These are phyloP conservation scores for Amphiprion percula DNA, from an alignment of 2,113 vertebrate species.

Conservation along the genomic window DNA sequence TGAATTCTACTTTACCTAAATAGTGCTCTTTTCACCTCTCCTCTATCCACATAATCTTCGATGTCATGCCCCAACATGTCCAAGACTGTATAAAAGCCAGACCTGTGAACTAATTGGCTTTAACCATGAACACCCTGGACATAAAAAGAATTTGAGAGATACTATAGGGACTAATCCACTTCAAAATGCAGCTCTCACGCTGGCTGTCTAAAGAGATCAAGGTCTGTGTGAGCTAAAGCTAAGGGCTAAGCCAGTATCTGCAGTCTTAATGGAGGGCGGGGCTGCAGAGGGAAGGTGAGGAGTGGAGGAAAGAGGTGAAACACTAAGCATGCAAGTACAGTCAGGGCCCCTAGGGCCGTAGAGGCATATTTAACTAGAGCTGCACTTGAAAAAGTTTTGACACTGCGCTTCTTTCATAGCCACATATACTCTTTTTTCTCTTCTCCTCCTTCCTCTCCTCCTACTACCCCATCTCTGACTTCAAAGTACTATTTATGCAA, in stretches of 20 bases:
- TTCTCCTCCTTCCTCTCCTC: constrained; percentile 41
- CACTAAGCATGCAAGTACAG: constrained; percentile 57
- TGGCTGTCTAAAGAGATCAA: constrained; percentile 63
- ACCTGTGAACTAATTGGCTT: constrained; percentile 54
- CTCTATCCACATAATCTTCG: constrained; percentile 6
- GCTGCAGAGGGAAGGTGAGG: constrained; percentile 43
- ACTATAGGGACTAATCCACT: constrained; percentile 48
- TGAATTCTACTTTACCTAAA: too few relatives aligned
- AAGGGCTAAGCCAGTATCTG: constrained; percentile 39
- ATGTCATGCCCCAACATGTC: background rate
- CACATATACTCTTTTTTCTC: constrained; percentile 29
- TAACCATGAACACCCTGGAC: constrained; percentile 34
- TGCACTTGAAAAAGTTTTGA: constrained; percentile 70
- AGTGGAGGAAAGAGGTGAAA: constrained; percentile 52
- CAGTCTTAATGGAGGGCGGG: constrained; percentile 33
- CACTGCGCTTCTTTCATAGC: constrained; percentile 63
- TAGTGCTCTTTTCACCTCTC: too few relatives aligned
- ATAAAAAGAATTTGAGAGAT: constrained; percentile 37
- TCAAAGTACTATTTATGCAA: constrained; percentile 88
- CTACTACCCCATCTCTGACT: constrained; percentile 67
- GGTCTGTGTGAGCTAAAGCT: constrained; percentile 42
- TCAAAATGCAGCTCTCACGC: constrained; percentile 58
- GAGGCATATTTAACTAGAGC: constrained; percentile 59
- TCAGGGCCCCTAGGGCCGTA: constrained; percentile 37
- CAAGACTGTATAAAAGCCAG: background rate